Conservation (phyloP, 1,140 invertebrate species). For the Bombus breviceps region DNA sequence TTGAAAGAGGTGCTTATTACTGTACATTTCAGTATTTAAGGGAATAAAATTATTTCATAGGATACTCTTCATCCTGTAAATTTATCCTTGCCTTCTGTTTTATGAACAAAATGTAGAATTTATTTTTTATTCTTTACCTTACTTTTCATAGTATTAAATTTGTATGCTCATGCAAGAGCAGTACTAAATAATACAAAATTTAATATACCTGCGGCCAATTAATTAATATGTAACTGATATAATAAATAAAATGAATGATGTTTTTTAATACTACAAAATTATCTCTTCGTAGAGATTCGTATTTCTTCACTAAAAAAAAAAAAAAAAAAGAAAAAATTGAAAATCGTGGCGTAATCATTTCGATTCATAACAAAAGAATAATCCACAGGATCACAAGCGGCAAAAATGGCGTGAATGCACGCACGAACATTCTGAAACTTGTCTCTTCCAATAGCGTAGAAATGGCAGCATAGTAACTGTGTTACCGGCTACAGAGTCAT, state of each 20-base stretch:
- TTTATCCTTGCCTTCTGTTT: neutral
- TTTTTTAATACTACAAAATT: too few species aligned
- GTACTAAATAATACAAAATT: too few species aligned
- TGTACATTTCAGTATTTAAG: neutral
- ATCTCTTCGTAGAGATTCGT: neutral
- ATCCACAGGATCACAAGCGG: neutral
- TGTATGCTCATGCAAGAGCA: too few species aligned
- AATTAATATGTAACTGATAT: too few species aligned
- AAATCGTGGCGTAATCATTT: neutral
- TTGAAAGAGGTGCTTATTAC: neutral
- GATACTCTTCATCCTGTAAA: too few species aligned
- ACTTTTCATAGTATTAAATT: too few species aligned
- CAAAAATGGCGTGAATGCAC: neutral
- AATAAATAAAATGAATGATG: too few species aligned
- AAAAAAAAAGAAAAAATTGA: neutral
- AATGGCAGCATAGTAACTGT: conserved; percentile 9
- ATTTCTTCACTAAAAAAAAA: too few species aligned
- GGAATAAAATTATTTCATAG: neutral
- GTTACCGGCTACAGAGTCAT: conserved; percentile 7
- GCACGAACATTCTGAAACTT: neutral
- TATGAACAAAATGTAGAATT: neutral
- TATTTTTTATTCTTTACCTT: too few species aligned
- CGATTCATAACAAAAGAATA: neutral
- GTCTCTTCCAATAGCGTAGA: neutral
- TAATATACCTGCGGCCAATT: too few species aligned